phyloP scores from a whole-genome alignment of 2,113 vertebrate genomes.

The Lichenostomus cassidix region DNA sequence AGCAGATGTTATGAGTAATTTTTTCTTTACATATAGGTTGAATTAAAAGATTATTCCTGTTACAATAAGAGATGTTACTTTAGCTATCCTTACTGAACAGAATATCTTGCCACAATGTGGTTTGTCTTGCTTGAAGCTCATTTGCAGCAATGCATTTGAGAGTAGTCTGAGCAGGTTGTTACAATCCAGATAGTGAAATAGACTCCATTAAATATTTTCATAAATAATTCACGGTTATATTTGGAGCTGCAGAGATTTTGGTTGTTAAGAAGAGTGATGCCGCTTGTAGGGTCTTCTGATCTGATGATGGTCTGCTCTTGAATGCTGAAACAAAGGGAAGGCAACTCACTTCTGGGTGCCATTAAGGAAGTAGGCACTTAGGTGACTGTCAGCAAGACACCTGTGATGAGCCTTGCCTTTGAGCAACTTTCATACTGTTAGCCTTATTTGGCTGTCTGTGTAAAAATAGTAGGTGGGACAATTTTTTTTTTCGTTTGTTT shows the following conservation, averaged over 20 bases:
- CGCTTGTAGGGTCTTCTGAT: not conserved
- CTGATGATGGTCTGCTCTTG: not conserved
- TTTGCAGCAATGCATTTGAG: not conserved
- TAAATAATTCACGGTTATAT: not conserved
- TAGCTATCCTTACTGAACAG: not conserved
- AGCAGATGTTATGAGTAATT: not conserved
- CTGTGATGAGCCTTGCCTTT: not conserved
- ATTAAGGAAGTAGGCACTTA: not conserved
- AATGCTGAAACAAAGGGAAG: not conserved
- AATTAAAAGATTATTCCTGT: not conserved
- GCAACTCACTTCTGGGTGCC: not conserved
- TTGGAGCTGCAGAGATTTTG: not conserved
- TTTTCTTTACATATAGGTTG: not conserved
- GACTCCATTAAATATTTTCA: not conserved
- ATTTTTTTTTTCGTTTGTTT: not conserved
- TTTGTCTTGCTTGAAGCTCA: slow-evolving; percentile 38
- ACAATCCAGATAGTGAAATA: not conserved
- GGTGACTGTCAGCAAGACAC: not conserved
- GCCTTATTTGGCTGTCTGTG: not conserved
- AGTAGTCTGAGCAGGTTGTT: not conserved
- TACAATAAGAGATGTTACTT: not conserved
- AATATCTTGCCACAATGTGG: not conserved
- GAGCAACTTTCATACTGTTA: not conserved
- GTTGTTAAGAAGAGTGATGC: not conserved
- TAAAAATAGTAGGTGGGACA: not conserved